These are phyloP conservation scores for Phylloscopus collybita DNA, from an alignment of 2,797 vertebrate species.

Conservation along the genomic window DNA sequence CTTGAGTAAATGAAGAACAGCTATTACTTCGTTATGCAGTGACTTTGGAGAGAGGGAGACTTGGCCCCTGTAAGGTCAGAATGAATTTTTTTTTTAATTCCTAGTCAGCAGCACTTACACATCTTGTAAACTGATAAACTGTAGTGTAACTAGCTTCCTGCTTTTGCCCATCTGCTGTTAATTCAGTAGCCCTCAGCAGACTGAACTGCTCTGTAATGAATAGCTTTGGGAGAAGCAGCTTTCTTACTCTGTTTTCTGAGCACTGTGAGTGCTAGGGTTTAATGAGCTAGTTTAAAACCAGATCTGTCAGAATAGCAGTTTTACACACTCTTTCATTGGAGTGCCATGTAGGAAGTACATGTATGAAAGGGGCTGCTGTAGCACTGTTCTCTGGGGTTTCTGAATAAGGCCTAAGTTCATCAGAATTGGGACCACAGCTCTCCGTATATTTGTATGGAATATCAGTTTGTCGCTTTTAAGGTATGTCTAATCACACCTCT, in stretches of 20 bases:
- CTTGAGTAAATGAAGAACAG: constrained; percentile 20
- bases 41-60: constrained; percentile 37
- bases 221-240: neutral
- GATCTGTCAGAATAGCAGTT: neutral
- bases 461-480: neutral
- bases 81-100: constrained; percentile 1
- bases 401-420: neutral
- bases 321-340: neutral
- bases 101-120: neutral
- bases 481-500: neutral
- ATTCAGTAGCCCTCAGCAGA: constrained; percentile 7
- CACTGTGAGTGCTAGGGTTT: neutral
- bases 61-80: constrained; percentile 71
- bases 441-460: neutral
- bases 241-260: neutral
- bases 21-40: constrained; percentile 48
- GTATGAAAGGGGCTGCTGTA: neutral
- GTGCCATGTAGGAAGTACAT: neutral
- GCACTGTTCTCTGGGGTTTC: neutral
- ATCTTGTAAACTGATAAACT: constrained; percentile 10
- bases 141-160: constrained; percentile 28
- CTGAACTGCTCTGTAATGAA: neutral
- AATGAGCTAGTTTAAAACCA: neutral
- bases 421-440: neutral
- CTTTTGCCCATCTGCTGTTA: constrained; percentile 21